phyloP scores from a whole-genome alignment of 92 coral and sea anemone species.

The Siderastrea radians region DNA sequence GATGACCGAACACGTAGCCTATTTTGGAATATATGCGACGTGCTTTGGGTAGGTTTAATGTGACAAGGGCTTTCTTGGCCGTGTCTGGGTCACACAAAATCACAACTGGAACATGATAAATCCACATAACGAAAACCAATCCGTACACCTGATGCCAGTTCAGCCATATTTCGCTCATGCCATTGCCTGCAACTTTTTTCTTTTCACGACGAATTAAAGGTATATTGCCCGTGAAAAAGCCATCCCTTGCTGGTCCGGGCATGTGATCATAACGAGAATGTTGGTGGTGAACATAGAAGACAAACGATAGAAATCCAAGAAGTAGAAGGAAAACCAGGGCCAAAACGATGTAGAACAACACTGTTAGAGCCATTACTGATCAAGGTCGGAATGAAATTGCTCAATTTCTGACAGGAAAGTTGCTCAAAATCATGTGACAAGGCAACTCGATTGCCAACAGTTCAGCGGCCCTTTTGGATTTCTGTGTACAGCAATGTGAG shows the following conservation, averaged over 20 bases:
- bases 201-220: conserved; percentile 37
- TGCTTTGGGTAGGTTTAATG: conserved; percentile 69
- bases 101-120: conserved; percentile 56
- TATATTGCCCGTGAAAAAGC: conserved; percentile 73
- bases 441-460: too few species aligned
- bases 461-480: too few species aligned
- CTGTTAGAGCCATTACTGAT: neutral
- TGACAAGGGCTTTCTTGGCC: conserved; percentile 55
- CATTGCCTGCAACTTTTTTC: conserved; percentile 13
- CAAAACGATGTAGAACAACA: neutral
- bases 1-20: conserved; percentile 49
- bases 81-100: conserved; percentile 39
- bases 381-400: neutral
- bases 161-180: conserved; percentile 16
- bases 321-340: neutral
- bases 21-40: conserved; percentile 20
- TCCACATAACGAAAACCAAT: conserved; percentile 66
- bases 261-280: conserved; percentile 64
- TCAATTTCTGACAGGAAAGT: neutral
- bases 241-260: conserved; percentile 80
- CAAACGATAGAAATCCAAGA: conserved; percentile 8
- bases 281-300: neutral
- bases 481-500: too few species aligned
- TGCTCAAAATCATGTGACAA: too few species aligned
- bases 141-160: conserved; percentile 68